phyloP scores from a whole-genome alignment of 2,888 invertebrate species.

The Drosophila cognata region DNA sequence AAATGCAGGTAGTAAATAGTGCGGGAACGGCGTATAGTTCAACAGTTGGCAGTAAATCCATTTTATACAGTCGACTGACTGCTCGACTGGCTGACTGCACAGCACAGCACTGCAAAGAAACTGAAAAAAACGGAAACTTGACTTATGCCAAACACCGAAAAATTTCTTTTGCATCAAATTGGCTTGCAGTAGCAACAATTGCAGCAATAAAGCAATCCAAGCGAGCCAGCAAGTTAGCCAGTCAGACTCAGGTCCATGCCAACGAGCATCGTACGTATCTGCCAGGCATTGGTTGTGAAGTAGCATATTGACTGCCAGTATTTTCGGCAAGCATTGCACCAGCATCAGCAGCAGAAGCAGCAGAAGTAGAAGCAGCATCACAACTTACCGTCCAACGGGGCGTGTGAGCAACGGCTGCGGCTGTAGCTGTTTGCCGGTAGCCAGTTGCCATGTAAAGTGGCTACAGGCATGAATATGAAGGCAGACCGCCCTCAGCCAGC shows the following conservation, averaged over 20 bases:
- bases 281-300: constrained; percentile 61
- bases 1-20: constrained; percentile 80
- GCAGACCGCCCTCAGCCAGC: constrained; percentile 24
- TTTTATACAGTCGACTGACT: constrained; percentile 80
- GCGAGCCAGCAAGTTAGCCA: constrained; percentile 49
- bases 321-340: constrained; percentile 27
- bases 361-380: constrained; percentile 21
- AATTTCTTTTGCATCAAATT: constrained; percentile 74
- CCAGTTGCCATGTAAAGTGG: constrained; percentile 67
- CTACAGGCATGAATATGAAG: constrained; percentile 12
- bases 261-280: constrained; percentile 37
- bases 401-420: constrained; percentile 67
- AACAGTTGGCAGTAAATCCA: constrained; percentile 82
- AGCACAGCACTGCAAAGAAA: constrained; percentile 39
- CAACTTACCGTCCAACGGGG: constrained; percentile 68
- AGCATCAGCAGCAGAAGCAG: constrained; percentile 13
- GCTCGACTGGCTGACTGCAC: constrained; percentile 63
- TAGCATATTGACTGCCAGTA: constrained; percentile 70
- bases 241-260: constrained; percentile 8
- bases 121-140: constrained; percentile 61
- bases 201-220: constrained; percentile 67
- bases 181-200: constrained; percentile 58
- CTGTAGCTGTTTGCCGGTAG: constrained; percentile 21
- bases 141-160: constrained; percentile 77
- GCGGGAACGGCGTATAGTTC: constrained; percentile 63